These are phyloP conservation scores for Drosophila nikananu DNA, from an alignment of 1,140 invertebrate genomes.

Conservation along the genomic window DNA sequence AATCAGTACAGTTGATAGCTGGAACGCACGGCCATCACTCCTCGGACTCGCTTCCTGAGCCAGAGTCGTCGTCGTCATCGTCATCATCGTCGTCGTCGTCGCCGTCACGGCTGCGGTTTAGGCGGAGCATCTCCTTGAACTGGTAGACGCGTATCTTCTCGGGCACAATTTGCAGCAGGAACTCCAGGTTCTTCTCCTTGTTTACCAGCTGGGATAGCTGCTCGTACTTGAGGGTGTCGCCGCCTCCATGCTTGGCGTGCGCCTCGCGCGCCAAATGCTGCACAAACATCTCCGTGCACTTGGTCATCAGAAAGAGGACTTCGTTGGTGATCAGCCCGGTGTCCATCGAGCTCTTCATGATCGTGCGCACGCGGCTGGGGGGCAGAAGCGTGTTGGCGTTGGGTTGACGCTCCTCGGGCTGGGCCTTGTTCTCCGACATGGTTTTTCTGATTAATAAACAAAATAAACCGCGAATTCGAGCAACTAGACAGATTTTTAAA, in stretches of 20 bases:
- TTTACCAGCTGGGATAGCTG: conserved; percentile 75
- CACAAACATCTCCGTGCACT: conserved; percentile 76
- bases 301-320: conserved; percentile 78
- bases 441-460: background rate
- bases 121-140: conserved; percentile 73
- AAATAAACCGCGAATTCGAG: conserved; percentile 8
- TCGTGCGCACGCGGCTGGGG: conserved; percentile 76
- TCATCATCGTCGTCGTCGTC: conserved; percentile 42
- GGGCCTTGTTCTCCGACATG: conserved; percentile 4
- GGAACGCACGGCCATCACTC: background rate
- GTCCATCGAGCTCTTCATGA: conserved; percentile 83
- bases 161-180: conserved; percentile 80
- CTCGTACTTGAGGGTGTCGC: conserved; percentile 71
- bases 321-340: conserved; percentile 78
- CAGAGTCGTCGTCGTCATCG: conserved; percentile 16
- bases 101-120: conserved; percentile 55
- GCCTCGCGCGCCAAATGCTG: conserved; percentile 75
- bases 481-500: too few relatives aligned
- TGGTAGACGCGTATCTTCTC: conserved; percentile 80
- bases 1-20: conserved; percentile 2
- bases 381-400: conserved; percentile 67
- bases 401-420: conserved; percentile 24
- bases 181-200: conserved; percentile 72
- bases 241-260: conserved; percentile 30
- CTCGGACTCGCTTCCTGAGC: conserved; percentile 27